These are phyloP conservation scores for Agonopterix arenella DNA, from an alignment of 2,888 invertebrate genomes.

Conservation along the genomic window DNA sequence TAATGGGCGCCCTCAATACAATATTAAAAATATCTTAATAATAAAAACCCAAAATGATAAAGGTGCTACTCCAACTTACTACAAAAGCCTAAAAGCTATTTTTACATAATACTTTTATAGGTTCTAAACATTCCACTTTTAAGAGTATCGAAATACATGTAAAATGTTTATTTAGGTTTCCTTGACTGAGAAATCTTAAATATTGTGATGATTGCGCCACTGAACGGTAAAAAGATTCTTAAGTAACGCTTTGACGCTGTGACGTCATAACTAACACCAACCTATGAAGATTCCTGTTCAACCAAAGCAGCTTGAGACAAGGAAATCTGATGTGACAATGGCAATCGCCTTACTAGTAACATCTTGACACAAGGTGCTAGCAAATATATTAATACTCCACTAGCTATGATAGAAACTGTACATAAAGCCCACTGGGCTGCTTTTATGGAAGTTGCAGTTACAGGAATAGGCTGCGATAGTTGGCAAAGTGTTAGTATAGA, in stretches of 20 bases:
- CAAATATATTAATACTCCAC: constrained; percentile 46
- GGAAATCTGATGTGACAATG: constrained; percentile 45
- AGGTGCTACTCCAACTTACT: too few relatives aligned
- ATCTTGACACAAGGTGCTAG: constrained; percentile 53
- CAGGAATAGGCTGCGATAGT: constrained; percentile 28
- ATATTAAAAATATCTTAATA: too few relatives aligned
- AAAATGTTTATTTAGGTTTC: neutral
- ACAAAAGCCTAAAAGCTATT: too few relatives aligned
- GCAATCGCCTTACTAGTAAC: constrained; percentile 32
- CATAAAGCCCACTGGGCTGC: constrained; percentile 60
- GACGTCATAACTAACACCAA: too few relatives aligned
- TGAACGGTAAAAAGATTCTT: too few relatives aligned
- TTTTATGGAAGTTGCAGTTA: constrained; percentile 45
- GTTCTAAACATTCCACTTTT: neutral
- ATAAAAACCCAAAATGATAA: too few relatives aligned
- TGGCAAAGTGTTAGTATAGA: constrained; percentile 39
- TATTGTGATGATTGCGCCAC: too few relatives aligned
- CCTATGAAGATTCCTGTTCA: constrained; percentile 27
- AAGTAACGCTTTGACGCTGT: too few relatives aligned
- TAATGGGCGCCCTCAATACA: too few relatives aligned
- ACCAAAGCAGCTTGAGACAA: constrained; percentile 57
- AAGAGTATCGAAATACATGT: neutral
- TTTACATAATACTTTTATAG: neutral
- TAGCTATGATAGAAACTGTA: constrained; percentile 50
- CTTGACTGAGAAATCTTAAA: constrained; percentile 11